phyloP scores from a whole-genome alignment of 2,113 vertebrate species.

The Vanacampus margaritifer region DNA sequence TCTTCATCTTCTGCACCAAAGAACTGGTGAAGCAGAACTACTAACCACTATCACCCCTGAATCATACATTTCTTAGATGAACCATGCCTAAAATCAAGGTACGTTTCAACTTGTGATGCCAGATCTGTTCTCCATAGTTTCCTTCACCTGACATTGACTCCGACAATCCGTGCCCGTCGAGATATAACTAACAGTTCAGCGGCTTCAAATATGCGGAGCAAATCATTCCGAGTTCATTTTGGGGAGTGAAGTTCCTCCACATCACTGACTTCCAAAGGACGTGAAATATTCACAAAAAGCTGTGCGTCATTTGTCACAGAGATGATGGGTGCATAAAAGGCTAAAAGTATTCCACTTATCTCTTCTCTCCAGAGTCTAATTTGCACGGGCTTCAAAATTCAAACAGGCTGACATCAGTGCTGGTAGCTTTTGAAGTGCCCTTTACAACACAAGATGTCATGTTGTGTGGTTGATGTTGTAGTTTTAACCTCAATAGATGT shows the following conservation, averaged over 20 bases:
- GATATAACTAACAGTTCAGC: conserved; percentile 39
- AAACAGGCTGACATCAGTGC: background rate
- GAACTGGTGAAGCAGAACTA: too few relatives aligned
- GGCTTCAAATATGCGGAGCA: conserved; percentile 47
- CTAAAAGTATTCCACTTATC: conserved; percentile 5
- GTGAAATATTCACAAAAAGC: conserved; percentile 32
- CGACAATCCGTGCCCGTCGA: conserved; percentile 26
- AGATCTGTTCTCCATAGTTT: background rate
- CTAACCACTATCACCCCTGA: too few relatives aligned
- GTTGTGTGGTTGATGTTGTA: background rate
- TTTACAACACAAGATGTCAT: background rate
- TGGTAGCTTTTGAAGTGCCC: conserved; percentile 9
- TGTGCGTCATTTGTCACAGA: conserved; percentile 25
- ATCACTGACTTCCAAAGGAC: conserved; percentile 19
- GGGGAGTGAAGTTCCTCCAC: conserved; percentile 30
- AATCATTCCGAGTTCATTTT: background rate
- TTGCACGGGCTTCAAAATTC: conserved; percentile 9
- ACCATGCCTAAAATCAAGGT: background rate
- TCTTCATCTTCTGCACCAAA: too few relatives aligned
- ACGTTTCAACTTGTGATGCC: background rate
- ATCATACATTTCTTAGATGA: too few relatives aligned
- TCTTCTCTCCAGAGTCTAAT: conserved; percentile 32
- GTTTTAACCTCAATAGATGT: background rate
- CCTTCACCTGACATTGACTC: conserved; percentile 32
- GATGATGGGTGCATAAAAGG: conserved; percentile 11